Base-by-base conservation (phyloP, 2,888 invertebrate genomes). In the Pammene fasciana region DNA sequence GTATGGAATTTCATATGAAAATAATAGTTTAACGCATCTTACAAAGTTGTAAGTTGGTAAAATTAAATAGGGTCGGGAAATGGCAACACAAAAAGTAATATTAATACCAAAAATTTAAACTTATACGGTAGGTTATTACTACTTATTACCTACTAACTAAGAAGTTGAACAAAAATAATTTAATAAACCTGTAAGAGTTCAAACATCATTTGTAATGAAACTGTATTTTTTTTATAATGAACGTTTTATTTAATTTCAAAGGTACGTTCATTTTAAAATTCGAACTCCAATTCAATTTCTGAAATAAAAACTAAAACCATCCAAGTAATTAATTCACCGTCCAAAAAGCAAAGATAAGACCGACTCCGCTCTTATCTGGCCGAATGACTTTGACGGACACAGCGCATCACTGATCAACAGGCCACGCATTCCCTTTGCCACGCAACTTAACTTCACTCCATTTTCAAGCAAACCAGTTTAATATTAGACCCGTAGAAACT, bases 321-420 rank as follows among this genome's bases (percentile, higher is more conserved):
- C 61, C 61, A 62, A 52, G 64, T 70, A 67, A 67, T 70, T 70
- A 70, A 70, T 67, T 70, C 66, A 70, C 67, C 62, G 61, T 56
- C 66, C 55, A 67, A 70, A 70, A 73, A 65, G 65, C 65, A 57
- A 66, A 45, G 65, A 72, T 67, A 50, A 66, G 66, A 72, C 82
- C 76, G 72, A 73, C 77, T 88, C 90, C 86, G 75, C 65, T 54
- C 79, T 83, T 81, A 76, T 75, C 71, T 75, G 75, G 71, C 72
- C 72, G 75, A 79, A 78, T 82, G 84, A 86, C 85, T 83, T 88
- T 90, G 91, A 92, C 85, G 83, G 87, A 89, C 89, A 86, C 78
- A 80, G 83, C 84, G 85, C 90, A 88, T 91, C 90, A 89, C 83
- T 85, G 91, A 90, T 91, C 92, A 92, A 92, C 91, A 54, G 54